These are phyloP conservation scores for Eidolon dupreanum DNA, from an alignment of 2,797 vertebrate species.

Conservation along the genomic window DNA sequence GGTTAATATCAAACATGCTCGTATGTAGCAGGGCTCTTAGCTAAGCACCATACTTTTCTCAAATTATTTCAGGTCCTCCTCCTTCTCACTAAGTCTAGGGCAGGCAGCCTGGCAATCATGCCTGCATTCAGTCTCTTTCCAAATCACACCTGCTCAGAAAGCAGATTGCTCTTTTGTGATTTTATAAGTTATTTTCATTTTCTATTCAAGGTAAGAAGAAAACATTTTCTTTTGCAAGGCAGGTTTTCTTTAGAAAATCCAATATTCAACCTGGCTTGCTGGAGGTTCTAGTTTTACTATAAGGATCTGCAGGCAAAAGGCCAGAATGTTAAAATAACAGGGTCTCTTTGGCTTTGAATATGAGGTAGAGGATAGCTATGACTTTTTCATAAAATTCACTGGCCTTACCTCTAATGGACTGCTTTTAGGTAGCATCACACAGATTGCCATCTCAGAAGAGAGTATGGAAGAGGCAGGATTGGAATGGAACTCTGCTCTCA, in stretches of 20 bases:
- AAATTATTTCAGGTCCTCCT: slow-evolving; percentile 9
- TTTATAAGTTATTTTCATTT: slow-evolving; percentile 51
- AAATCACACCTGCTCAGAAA: not conserved
- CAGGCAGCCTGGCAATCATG: not conserved
- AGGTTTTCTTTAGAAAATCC: slow-evolving; percentile 43
- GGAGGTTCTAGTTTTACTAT: slow-evolving; percentile 17
- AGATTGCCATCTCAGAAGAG: slow-evolving; percentile 87
- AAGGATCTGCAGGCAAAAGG: not conserved
- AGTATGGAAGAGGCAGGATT: slow-evolving; percentile 89
- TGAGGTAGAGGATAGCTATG: not conserved
- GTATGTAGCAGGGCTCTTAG: not conserved
- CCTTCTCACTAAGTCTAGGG: not conserved
- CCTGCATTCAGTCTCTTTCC: not conserved
- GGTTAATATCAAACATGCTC: not conserved
- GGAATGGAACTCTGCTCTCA: slow-evolving; percentile 90
- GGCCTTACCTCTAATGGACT: slow-evolving; percentile 46
- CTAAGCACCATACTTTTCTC: not conserved
- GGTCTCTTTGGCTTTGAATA: not conserved
- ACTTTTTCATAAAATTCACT: slow-evolving; percentile 14
- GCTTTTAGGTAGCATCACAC: slow-evolving; percentile 89
- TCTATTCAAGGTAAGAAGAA: slow-evolving; percentile 39
- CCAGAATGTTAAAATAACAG: not conserved
- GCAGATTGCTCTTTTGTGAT: slow-evolving; percentile 7
- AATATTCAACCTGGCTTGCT: not conserved
- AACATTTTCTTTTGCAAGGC: slow-evolving; percentile 23